These are phyloP conservation scores for Lasaia peninsularis DNA, from an alignment of 1,140 invertebrate species.

Conservation along the genomic window DNA sequence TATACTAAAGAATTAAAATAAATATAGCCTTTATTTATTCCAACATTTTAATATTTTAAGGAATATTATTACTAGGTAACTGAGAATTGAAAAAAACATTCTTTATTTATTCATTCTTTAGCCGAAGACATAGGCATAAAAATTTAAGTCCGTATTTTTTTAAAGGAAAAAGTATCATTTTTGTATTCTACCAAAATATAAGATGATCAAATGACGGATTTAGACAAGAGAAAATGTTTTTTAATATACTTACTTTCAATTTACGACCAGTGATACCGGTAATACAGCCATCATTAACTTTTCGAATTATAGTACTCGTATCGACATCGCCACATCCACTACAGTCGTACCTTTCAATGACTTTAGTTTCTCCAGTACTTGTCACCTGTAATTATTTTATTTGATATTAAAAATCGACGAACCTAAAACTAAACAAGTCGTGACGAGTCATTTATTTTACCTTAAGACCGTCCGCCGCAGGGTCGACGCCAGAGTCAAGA, in stretches of 20 bases:
- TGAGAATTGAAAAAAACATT: no score
- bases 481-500: slow-evolving; percentile 98
- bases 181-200: no score
- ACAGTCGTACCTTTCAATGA: slow-evolving; percentile 96
- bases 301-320: slow-evolving; percentile 72
- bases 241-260: slow-evolving; percentile 90
- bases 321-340: slow-evolving; percentile 93
- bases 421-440: slow-evolving; percentile 52
- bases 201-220: neutral
- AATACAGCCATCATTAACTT: slow-evolving; percentile 83
- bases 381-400: slow-evolving; percentile 82
- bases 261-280: slow-evolving; percentile 92
- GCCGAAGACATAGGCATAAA: no score
- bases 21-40: no score
- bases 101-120: no score
- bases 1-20: no score
- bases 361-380: slow-evolving; percentile 91
- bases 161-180: no score
- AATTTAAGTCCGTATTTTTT: no score
- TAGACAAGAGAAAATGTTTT: neutral
- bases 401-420: slow-evolving; percentile 39
- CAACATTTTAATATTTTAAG: no score
- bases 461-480: slow-evolving; percentile 94
- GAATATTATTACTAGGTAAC: no score
- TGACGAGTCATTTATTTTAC: slow-evolving; percentile 81